Base-by-base conservation (phyloP, 92 coral and sea anemone species). In the Anthopleura xanthogrammica region DNA sequence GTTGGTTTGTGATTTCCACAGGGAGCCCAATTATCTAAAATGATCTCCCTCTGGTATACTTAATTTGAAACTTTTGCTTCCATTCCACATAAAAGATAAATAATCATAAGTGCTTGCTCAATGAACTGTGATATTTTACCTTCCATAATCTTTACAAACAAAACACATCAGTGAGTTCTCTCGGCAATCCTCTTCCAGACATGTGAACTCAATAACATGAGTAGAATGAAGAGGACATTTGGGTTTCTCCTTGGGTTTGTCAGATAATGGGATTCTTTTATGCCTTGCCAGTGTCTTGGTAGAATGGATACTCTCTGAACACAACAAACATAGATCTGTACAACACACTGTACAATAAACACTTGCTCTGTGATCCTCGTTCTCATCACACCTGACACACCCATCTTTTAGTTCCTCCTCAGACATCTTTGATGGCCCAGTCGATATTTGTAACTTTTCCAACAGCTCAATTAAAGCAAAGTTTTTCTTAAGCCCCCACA, bases 401-500 rank as follows among this genome's bases (percentile, higher is more conserved):
- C 88, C 95, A 83, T 91, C 93, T 12, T 78, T 85, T 9, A 66
- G 86, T 43, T 94, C 98, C 39, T 83, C 89, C 58, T 92, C 93
- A 50, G 90, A 66, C 24, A 88, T 76, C 43, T 87, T 89, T 29
- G 85, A 85, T 70, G 99, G 99, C 24, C 89, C 94, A 14, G 79
- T 86, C 16, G 94, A 79, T 11, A 91, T 91, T 80, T 92, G 95
- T 20, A 97, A 78, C 43, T 98, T 90, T 72, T 97, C 99, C 52
- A 97, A 89, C 14, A 97, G 89, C 75, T 97, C 99, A 40, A 97
- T 84, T 81, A 97, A 80, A 5, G 99, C 99, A 89, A 97, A 97
- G 87, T 97, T 97, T 76, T 97, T 97, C 91, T 97, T 97, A 1
- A 97, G 89, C 12, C 99, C 99, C 99, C 99, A 97, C 1, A 97